Evolutionary conservation across 37 sponge, comb jelly and placozoan genomes (phyloP).

Genomic region (Chondrosia reniformis): DNA sequence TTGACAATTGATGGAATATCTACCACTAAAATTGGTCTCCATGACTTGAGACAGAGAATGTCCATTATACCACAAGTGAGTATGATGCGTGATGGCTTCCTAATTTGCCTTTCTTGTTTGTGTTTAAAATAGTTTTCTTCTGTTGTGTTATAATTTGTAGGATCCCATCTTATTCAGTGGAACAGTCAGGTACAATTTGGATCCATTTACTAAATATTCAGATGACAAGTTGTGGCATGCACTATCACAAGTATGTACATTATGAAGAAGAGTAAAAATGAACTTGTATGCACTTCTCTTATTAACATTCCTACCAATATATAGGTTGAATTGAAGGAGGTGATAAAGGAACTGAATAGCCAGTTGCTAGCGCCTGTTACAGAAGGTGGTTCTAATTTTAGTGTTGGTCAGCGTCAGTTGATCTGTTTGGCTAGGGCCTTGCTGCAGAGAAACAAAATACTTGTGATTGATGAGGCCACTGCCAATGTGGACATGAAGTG

Average conservation of each 20-base stretch:
- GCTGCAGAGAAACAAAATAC: conserved; percentile 68
- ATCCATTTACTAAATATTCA: conserved; percentile 71
- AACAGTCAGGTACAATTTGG: conserved; percentile 82
- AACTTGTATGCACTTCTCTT: too few relatives aligned
- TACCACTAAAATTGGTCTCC: conserved; percentile 68
- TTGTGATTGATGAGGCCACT: conserved; percentile 86
- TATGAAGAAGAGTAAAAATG: too few relatives aligned
- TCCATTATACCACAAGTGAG: conserved; percentile 87
- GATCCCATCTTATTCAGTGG: conserved; percentile 93
- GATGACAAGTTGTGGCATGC: conserved; percentile 76
- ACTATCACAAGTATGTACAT: conserved; percentile 76
- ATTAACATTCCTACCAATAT: too few relatives aligned
- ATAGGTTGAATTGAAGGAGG: conserved; percentile 76
- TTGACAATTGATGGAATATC: conserved; percentile 76
- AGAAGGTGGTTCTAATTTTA: conserved; percentile 84
- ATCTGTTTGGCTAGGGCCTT: conserved; percentile 82
- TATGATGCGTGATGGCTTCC: background rate
- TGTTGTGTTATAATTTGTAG: conserved; percentile 28
- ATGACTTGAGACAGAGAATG: conserved; percentile 69
- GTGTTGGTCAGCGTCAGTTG: conserved; percentile 85
- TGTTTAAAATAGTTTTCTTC: background rate
- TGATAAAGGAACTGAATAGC: conserved; percentile 43
- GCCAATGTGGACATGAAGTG: conserved; percentile 79
- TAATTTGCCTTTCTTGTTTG: background rate
- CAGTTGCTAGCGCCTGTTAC: conserved; percentile 55